Conservation (phyloP, 1,140 invertebrate species). For the Apis dorsata region DNA sequence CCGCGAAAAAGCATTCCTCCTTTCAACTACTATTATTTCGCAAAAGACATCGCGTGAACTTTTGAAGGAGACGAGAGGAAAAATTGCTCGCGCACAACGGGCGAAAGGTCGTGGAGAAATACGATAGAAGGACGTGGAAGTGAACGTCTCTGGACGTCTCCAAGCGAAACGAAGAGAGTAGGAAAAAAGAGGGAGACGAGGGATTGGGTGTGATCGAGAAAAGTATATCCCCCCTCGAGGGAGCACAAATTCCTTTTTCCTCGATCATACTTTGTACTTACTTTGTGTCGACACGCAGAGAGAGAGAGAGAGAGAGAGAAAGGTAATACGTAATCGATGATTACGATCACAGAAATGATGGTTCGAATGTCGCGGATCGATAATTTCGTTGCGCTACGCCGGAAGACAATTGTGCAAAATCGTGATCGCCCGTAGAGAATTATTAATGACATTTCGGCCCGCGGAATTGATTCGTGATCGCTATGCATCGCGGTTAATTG, state of each 20-base stretch:
- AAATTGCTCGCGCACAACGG: conserved; percentile 26
- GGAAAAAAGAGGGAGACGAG: not conserved
- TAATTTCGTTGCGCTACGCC: conserved; percentile 28
- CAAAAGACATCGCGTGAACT: conserved; percentile 55
- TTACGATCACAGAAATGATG: conserved; percentile 45
- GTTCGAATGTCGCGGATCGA: conserved; percentile 33
- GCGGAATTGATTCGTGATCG: conserved; percentile 14
- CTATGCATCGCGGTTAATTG: conserved; percentile 18
- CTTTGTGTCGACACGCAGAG: conserved; percentile 1
- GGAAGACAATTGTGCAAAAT: conserved; percentile 32
- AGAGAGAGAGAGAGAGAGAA: not conserved
- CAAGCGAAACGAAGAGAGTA: not conserved
- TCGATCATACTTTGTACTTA: conserved; percentile 13
- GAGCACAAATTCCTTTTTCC: conserved; percentile 44
- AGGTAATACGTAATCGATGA: conserved; percentile 20
- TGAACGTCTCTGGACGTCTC: conserved; percentile 55
- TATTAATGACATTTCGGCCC: conserved; percentile 24
- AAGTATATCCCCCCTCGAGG: conserved; percentile 29
- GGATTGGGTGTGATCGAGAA: conserved; percentile 47
- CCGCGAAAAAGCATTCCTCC: conserved; percentile 20
- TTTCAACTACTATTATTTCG: conserved; percentile 47
- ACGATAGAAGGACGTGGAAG: conserved; percentile 50
- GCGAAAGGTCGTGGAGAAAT: conserved; percentile 54
- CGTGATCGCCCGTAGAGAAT: conserved; percentile 11
- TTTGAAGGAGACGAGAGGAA: conserved; percentile 47